Evolutionary conservation across 2,113 vertebrate species (phyloP).

Genomic region (Junco hyemalis): DNA sequence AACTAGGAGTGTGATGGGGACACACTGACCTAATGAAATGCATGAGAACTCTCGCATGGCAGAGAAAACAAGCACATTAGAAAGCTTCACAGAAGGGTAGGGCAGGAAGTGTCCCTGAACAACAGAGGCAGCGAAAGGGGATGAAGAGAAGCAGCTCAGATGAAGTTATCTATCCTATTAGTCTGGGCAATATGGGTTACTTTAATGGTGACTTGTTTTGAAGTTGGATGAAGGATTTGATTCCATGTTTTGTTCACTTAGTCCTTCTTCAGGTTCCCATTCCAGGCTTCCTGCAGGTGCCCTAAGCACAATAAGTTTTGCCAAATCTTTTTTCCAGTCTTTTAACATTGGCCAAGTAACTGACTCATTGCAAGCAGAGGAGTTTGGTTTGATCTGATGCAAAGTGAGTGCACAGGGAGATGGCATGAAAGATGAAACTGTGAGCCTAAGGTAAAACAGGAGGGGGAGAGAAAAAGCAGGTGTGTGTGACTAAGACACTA

Average conservation of each 20-base stretch:
- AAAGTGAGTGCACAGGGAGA: background rate
- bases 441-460: background rate
- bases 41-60: background rate
- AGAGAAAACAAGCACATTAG: background rate
- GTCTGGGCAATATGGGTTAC: background rate
- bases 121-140: background rate
- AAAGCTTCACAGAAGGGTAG: background rate
- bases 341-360: background rate
- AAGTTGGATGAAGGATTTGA: background rate
- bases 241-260: background rate
- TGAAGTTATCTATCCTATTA: background rate
- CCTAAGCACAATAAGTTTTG: background rate
- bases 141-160: background rate
- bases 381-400: background rate
- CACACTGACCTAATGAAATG: background rate
- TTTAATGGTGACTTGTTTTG: background rate
- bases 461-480: background rate
- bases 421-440: background rate
- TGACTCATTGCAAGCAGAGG: background rate
- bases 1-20: background rate
- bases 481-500: background rate
- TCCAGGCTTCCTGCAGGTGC: constrained; percentile 10
- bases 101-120: background rate
- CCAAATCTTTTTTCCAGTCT: constrained; percentile 10
- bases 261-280: background rate